Evolutionary conservation across 2,113 vertebrate genomes (phyloP).

Genomic region (Psephotus haematonotus): DNA sequence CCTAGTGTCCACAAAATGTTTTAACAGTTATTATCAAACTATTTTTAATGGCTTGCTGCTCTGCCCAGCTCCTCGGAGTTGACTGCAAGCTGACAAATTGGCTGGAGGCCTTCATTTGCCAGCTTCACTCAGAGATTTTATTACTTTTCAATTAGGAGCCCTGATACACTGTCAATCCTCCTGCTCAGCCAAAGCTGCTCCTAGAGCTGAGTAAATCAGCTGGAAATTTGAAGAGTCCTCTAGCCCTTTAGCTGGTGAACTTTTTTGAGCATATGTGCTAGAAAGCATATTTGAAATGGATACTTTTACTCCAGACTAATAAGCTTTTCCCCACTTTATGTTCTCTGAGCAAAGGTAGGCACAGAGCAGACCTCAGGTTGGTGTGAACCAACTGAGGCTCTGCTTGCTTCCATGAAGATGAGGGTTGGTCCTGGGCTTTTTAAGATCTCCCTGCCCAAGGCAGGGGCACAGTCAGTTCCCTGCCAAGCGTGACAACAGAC

Average conservation of each 20-base stretch:
- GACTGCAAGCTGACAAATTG: slow-evolving; percentile 74
- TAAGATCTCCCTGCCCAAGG: neutral
- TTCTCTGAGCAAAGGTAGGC: neutral
- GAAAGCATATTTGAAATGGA: neutral
- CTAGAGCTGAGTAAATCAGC: slow-evolving; percentile 45
- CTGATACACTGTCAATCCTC: slow-evolving; percentile 67
- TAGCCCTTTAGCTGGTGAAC: slow-evolving; percentile 60
- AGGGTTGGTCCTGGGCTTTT: neutral
- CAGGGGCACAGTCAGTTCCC: neutral
- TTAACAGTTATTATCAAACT: slow-evolving; percentile 64
- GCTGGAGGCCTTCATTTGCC: slow-evolving; percentile 71
- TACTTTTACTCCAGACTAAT: neutral
- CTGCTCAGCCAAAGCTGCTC: slow-evolving; percentile 40
- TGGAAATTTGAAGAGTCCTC: slow-evolving; percentile 44
- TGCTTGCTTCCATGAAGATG: neutral
- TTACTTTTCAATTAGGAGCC: slow-evolving; percentile 69
- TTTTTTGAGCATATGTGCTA: slow-evolving; percentile 56
- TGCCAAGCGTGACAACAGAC: neutral
- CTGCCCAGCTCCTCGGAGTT: slow-evolving; percentile 53
- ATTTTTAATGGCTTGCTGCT: slow-evolving; percentile 69
- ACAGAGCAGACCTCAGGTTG: neutral
- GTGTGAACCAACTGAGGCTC: neutral
- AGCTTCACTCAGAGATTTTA: slow-evolving; percentile 69
- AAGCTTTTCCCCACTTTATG: neutral
- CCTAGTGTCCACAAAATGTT: slow-evolving; percentile 22